A percentile compares a stretch with the other conserved stretches of the same genome.
These are phyloP conservation scores for Rafetus swinhoei DNA, from an alignment of 2,113 vertebrate genomes.

Conservation along the genomic window DNA sequence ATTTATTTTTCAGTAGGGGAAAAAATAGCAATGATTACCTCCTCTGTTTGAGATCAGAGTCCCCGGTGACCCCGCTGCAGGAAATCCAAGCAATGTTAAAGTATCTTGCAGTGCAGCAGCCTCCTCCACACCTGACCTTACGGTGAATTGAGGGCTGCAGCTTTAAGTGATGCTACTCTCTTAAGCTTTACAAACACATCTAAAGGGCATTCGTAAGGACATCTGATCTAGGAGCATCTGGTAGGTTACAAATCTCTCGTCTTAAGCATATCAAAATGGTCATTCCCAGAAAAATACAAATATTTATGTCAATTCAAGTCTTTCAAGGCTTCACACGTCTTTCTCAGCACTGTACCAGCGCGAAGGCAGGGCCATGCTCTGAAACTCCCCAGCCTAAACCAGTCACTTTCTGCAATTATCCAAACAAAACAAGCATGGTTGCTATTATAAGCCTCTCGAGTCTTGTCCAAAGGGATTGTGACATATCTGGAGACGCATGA, in stretches of 20 bases:
- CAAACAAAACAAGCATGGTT: not conserved
- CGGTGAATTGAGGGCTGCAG: conserved; percentile 16
- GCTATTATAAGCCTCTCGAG: not conserved
- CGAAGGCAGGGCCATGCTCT: not conserved
- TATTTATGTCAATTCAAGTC: conserved; percentile 15
- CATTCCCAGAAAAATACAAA: not conserved
- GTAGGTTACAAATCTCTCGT: not conserved
- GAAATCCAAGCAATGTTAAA: not conserved
- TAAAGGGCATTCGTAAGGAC: not conserved
- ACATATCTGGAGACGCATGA: fast-evolving
- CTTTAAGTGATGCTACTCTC: conserved; percentile 15
- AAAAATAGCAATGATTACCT: not conserved
- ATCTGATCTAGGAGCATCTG: not conserved
- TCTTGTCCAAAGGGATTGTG: not conserved
- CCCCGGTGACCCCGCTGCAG: not conserved
- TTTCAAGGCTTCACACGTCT: not conserved
- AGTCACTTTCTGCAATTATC: fast-evolving
- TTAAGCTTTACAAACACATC: conserved; percentile 19
- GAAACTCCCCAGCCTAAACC: not conserved
- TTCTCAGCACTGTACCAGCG: not conserved
- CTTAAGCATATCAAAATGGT: not conserved
- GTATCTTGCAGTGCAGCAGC: conserved; percentile 21
- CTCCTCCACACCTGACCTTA: conserved; percentile 27
- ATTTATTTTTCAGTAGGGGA: conserved; percentile 2
- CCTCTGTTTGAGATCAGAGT: not conserved